A percentile compares a stretch with the other conserved stretches of the same genome.
Evolutionary conservation across 2,113 vertebrate species (phyloP).

Genomic region (Tapirus terrestris): DNA sequence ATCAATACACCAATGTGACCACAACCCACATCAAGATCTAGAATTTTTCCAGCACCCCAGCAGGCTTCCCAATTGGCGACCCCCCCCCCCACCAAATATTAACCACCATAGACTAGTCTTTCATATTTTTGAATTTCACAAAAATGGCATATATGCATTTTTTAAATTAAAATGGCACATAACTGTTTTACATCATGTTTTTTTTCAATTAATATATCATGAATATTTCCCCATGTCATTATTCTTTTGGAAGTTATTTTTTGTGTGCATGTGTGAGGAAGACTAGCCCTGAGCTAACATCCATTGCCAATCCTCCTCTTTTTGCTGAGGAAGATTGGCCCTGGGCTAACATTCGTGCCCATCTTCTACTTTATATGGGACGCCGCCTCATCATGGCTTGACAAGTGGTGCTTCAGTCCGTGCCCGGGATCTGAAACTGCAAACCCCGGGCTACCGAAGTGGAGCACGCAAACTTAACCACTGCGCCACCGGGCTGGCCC

Average conservation of each 20-base stretch:
- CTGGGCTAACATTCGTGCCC: too few species aligned
- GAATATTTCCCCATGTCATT: neutral
- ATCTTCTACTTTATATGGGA: too few species aligned
- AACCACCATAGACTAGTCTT: neutral
- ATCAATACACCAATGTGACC: neutral
- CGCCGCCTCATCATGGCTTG: too few species aligned
- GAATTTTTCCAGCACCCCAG: neutral
- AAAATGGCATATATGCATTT: neutral
- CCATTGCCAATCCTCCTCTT: too few species aligned
- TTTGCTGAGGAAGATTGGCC: too few species aligned
- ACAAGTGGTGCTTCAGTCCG: too few species aligned
- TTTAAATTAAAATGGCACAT: conserved; percentile 6
- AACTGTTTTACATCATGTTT: neutral
- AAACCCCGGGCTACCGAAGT: too few species aligned
- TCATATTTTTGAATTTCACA: conserved; percentile 22
- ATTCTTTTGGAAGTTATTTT: conserved; percentile 30
- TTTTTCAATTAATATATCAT: neutral
- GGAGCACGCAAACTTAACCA: too few species aligned
- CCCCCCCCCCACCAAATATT: neutral
- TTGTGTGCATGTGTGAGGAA: neutral
- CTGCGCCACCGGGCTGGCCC: too few species aligned
- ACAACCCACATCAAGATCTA: neutral
- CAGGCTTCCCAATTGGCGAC: neutral
- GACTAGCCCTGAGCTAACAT: too few species aligned
- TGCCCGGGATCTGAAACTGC: too few species aligned